Evolutionary conservation across 2,797 vertebrate genomes (phyloP), one percentile per base, ranked within the genome.

Genomic region (Trachurus trachurus): DNA sequence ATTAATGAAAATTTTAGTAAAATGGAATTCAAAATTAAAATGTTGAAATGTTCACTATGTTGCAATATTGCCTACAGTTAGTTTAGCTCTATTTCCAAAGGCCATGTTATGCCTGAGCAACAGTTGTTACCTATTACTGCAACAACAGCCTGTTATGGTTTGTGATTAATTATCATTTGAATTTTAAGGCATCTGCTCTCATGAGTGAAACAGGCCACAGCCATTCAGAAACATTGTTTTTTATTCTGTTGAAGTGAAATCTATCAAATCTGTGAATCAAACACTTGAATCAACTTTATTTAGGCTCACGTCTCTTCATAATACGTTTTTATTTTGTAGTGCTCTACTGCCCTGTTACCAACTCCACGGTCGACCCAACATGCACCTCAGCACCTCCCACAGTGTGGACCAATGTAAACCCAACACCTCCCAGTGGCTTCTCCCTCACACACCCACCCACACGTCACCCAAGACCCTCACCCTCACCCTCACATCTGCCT

Each of bases 311-410:
- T 26, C 26, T 26, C 26, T 26, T 26, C 26, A 26, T 26, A 5
- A 26, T 26, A 5, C 4, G 42, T 58, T 45, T 50, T 34, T 61
- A 12, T 62, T 58, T 6, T n/a, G n/a, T n/a, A 60, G 49, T 58
- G n/a, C 61, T 26, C 42, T 22, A 15, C 50, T 68, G 19, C 52
- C 57, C 62, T 80, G 68, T 71, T 62, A 16, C 69, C 72, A 80
- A 74, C 82, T 26, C 26, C 69, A 37, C 44, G 68, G 45, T 67
- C 64, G 66, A 16, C 40, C 64, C 59, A 37, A 37, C 7, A 34
- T 70, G 39, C 75, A 74, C 81, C 75, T 78, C 85, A 66, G 76
- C 82, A 84, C 84, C 92, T 81, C 93, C 92, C 91, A 90, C 89
- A 72, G 54, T 22, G 40, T 79, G 75, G 85, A 84, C 92, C 92